These are phyloP conservation scores for Typhlomys cinereus DNA, from an alignment of 2,113 vertebrate species.

Conservation along the genomic window DNA sequence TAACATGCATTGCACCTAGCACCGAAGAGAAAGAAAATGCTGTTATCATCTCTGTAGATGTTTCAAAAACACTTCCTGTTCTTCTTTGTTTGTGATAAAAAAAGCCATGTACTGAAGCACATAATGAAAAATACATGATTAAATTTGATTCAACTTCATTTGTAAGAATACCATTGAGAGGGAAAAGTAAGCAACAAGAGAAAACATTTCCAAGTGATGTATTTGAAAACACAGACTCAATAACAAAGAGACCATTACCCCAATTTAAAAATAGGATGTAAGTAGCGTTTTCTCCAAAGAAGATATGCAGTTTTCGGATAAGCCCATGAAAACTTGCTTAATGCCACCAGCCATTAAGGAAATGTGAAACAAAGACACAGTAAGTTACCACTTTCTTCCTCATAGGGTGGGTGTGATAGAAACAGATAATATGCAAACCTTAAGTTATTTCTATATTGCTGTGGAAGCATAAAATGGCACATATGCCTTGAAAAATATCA, in stretches of 20 bases:
- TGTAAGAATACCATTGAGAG: neutral
- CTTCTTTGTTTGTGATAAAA: neutral
- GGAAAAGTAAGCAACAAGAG: neutral
- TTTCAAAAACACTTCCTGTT: neutral
- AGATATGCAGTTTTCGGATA: neutral
- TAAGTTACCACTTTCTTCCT: neutral
- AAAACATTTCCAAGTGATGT: neutral
- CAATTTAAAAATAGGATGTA: neutral
- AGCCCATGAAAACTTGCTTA: neutral
- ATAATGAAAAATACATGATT: neutral
- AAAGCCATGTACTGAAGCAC: neutral
- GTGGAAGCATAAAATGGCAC: neutral
- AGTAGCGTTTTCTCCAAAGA: neutral
- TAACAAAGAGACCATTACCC: neutral
- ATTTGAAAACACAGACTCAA: neutral
- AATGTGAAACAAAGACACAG: neutral
- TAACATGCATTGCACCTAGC: neutral
- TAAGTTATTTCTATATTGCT: rapidly evolving
- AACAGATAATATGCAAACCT: too few relatives aligned
- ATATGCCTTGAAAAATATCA: neutral
- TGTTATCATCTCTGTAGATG: neutral
- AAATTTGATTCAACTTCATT: neutral
- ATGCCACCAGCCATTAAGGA: neutral
- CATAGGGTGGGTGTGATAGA: neutral
- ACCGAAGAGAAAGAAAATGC: too few relatives aligned